A percentile compares a stretch with the other conserved stretches of the same genome.
These are phyloP conservation scores for Loris lydekkerianus DNA, from an alignment of 2,797 vertebrate genomes.

Conservation along the genomic window DNA sequence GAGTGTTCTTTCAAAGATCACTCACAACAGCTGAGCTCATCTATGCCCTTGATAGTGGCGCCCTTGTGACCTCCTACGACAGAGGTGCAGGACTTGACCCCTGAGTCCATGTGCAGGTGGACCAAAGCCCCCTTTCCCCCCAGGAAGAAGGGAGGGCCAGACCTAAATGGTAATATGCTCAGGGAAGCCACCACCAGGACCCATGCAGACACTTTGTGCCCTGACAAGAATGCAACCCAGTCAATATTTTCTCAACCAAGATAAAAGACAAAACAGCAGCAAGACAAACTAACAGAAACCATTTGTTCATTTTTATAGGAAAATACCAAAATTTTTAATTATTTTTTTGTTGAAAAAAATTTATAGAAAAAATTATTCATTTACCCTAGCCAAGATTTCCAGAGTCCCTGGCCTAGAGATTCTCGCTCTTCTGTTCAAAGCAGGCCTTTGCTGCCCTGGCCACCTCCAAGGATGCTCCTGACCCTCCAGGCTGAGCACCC, in stretches of 20 bases:
- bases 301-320: background rate
- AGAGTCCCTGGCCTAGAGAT: background rate
- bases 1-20: background rate
- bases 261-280: background rate
- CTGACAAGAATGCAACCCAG: fast-evolving
- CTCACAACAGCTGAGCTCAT: background rate
- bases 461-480: too few relatives aligned
- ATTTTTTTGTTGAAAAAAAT: background rate
- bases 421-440: background rate
- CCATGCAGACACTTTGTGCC: too few relatives aligned
- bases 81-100: background rate
- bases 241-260: background rate
- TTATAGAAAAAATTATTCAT: background rate
- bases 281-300: background rate
- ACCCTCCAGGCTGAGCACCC: fast-evolving
- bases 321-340: background rate
- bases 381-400: background rate
- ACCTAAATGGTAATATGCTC: background rate
- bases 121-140: background rate
- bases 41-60: background rate
- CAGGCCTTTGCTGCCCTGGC: background rate
- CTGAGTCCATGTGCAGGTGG: background rate
- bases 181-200: fast-evolving
- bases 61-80: background rate
- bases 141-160: fast-evolving